phyloP scores from a whole-genome alignment of 1,140 invertebrate species.

The Drosophila mauritiana region DNA sequence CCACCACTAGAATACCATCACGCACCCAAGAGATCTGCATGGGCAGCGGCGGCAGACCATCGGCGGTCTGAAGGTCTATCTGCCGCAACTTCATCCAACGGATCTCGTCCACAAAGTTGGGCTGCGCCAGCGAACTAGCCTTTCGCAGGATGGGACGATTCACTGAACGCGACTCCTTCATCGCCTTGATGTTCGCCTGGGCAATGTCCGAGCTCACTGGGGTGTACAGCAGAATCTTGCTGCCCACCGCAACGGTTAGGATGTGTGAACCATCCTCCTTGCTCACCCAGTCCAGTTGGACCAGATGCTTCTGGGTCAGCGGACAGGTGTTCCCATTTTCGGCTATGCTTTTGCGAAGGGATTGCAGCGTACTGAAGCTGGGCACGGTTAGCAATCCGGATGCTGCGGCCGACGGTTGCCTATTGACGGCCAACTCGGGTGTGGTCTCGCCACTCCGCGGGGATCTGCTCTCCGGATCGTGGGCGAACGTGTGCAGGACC shows the following conservation, averaged over 20 bases:
- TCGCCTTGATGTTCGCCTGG: constrained; percentile 94
- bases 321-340: constrained; percentile 96
- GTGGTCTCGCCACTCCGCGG: constrained; percentile 86
- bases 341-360: constrained; percentile 93
- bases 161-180: constrained; percentile 92
- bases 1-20: constrained; percentile 98
- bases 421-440: constrained; percentile 79
- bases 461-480: constrained; percentile 86
- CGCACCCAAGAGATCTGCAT: constrained; percentile 99
- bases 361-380: constrained; percentile 96
- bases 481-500: constrained; percentile 87
- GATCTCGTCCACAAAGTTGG: constrained; percentile 93
- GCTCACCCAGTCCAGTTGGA: constrained; percentile 99
- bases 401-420: constrained; percentile 72
- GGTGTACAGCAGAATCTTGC: constrained; percentile 94
- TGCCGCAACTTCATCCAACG: constrained; percentile 98
- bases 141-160: constrained; percentile 93
- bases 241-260: constrained; percentile 97
- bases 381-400: constrained; percentile 93
- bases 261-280: constrained; percentile 99
- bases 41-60: constrained; percentile 97
- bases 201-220: constrained; percentile 95
- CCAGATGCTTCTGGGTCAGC: constrained; percentile 93
- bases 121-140: constrained; percentile 93
- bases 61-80: constrained; percentile 96